Percentiles rank a stretch among this genome's conserved stretches.
Conservation (phyloP, 2,888 invertebrate genomes). For the Mythimna loreyi region DNA sequence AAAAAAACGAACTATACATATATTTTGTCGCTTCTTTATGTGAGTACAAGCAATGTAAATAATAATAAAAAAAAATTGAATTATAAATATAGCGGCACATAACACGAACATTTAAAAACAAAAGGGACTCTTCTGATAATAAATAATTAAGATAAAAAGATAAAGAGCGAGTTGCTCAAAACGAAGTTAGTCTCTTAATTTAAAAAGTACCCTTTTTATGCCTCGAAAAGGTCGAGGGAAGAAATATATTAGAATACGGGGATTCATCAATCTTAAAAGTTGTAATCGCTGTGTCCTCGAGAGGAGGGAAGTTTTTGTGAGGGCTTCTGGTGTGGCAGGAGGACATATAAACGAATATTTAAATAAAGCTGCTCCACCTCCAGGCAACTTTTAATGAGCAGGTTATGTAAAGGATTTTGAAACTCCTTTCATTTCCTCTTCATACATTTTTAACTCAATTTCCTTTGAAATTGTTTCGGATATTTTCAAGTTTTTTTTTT, state of each 20-base stretch:
- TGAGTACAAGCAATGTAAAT: no score
- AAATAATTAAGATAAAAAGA: conserved; percentile 64
- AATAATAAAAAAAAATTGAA: no score
- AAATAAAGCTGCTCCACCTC: conserved; percentile 54
- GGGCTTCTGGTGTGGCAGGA: conserved; percentile 32
- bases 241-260: conserved; percentile 73
- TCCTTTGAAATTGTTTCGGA: not conserved
- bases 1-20: no score
- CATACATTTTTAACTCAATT: conserved; percentile 40
- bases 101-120: conserved; percentile 30
- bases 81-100: conserved; percentile 25
- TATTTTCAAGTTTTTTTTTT: not conserved
- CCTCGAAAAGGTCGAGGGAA: conserved; percentile 66
- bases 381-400: conserved; percentile 69
- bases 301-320: conserved; percentile 69
- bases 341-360: conserved; percentile 64
- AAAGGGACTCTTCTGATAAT: conserved; percentile 31
- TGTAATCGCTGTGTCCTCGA: conserved; percentile 78
- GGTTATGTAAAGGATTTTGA: conserved; percentile 57
- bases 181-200: conserved; percentile 72
- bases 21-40: no score
- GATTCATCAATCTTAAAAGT: conserved; percentile 85
- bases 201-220: conserved; percentile 68
- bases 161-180: conserved; percentile 62
- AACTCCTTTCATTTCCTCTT: conserved; percentile 55